phyloP scores from a whole-genome alignment of 64 coral and sea anemone genomes.

The Stichodactyla mertensii region DNA sequence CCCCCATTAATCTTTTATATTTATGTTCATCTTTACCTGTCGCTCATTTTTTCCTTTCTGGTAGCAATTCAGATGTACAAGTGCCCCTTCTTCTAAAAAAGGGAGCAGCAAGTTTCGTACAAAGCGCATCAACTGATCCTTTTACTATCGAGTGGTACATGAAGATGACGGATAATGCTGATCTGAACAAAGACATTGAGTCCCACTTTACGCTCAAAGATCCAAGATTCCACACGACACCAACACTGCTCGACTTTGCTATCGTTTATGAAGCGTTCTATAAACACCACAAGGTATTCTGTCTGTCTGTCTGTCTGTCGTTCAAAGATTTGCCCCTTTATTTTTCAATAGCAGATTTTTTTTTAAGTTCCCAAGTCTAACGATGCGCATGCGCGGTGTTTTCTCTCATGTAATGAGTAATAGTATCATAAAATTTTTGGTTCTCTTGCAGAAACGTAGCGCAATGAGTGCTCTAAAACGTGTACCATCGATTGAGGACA shows the following conservation, averaged over 20 bases:
- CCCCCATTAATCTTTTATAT: no score
- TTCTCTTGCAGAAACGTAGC: constrained; percentile 70
- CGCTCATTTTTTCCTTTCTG: background rate
- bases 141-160: constrained; percentile 99
- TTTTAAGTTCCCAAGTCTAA: background rate
- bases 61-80: constrained; percentile 37
- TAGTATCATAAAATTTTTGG: no score
- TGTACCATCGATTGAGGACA: constrained; percentile 78
- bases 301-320: background rate
- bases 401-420: background rate
- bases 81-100: constrained; percentile 76
- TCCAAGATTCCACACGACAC: constrained; percentile 60
- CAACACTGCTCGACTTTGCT: constrained; percentile 78
- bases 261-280: constrained; percentile 84
- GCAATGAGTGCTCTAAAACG: constrained; percentile 88
- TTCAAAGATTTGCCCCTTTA: background rate
- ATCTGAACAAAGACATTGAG: constrained; percentile 87
- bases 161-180: constrained; percentile 96
- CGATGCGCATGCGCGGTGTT: background rate
- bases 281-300: constrained; percentile 69
- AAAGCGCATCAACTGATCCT: constrained; percentile 86
- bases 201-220: constrained; percentile 84
- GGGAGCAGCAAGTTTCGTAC: constrained; percentile 76
- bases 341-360: no score
- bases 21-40: background rate